A percentile compares a stretch with the other conserved stretches of the same genome.
These are phyloP conservation scores for Brachionus asplanchnoidis DNA, from an alignment of 1,140 invertebrate genomes.

Conservation along the genomic window DNA sequence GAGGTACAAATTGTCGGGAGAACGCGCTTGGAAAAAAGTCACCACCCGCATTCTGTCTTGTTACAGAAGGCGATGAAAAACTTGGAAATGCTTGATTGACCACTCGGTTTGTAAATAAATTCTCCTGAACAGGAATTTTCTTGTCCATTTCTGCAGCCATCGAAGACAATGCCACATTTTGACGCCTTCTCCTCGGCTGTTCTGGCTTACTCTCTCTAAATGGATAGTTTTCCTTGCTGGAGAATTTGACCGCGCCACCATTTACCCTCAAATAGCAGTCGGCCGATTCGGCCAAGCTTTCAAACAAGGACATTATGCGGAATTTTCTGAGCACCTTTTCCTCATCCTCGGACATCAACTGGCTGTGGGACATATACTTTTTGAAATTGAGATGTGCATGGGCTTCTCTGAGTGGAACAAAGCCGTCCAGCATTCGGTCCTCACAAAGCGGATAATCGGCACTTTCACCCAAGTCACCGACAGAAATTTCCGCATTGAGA, in stretches of 20 bases:
- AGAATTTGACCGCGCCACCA: background rate
- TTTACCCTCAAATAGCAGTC: background rate
- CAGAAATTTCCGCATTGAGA: background rate
- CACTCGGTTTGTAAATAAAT: background rate
- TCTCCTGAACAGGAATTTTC: background rate
- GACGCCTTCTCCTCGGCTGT: constrained; percentile 15
- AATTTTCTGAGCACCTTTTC: background rate
- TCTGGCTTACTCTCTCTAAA: background rate
- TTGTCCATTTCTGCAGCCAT: background rate
- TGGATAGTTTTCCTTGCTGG: background rate
- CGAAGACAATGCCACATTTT: constrained; percentile 29
- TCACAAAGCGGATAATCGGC: background rate
- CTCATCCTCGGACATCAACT: background rate
- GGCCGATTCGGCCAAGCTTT: background rate
- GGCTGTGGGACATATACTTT: constrained; percentile 4
- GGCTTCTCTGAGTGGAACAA: background rate
- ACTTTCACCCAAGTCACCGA: background rate
- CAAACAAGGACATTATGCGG: background rate
- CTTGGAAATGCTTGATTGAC: background rate
- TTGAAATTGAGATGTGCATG: constrained; percentile 3
- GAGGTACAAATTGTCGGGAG: background rate
- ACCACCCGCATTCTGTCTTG: background rate
- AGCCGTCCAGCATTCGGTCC: constrained; percentile 27
- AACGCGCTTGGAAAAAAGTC: constrained; percentile 5
- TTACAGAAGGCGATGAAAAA: background rate